Evolutionary conservation across 2,113 vertebrate genomes (phyloP), one percentile per base, ranked within the genome.

Genomic region (Manacus vitellinus): DNA sequence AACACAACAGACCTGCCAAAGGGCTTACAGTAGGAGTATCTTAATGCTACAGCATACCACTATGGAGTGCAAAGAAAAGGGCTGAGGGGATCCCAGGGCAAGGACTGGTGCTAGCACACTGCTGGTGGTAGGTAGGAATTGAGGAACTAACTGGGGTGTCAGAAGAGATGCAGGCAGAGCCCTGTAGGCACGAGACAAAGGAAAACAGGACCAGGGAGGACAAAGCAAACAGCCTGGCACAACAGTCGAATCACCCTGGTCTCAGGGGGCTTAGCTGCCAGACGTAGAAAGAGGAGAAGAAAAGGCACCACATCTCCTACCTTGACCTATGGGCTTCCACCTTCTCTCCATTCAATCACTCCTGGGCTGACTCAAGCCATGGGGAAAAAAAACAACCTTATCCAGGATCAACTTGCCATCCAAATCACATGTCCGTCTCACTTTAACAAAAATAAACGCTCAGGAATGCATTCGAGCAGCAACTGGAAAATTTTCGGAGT

Each of bases 281-380:
- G n/a, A 27, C 0, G 0, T 0, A 56, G 35, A 56, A 75, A 35
- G 7, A 51, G 23, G 6, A 30, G 23, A 59, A 72, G 54, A 52
- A 84, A 87, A 84, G 31, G 49, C 46, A 78, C 4, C 56, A 11
- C 11, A 56, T 61, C 16, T 73, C 93, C 95, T 83, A 59, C 71
- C 88, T 44, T n/a, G 49, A 33, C 49, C 58, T 39, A 9, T 1
- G n/a, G 81, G 37, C 52, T 78, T 44, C 13, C 73, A 75, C 52
- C 37, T 61, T 19, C 22, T 73, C 46, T 67, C 62, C 74, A 23
- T 10, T 33, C 58, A 66, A 13, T 37, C 44, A 5, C 30, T 55
- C 24, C 78, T 23, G 25, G 25, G 22, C 74, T 52, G 65, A 7
- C 52, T 54, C 28, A 14, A 2, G 39, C 49, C 74, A 7, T 1